These are phyloP conservation scores for Benitochromis conjunctus DNA, from an alignment of 2,113 vertebrate species.

Conservation along the genomic window DNA sequence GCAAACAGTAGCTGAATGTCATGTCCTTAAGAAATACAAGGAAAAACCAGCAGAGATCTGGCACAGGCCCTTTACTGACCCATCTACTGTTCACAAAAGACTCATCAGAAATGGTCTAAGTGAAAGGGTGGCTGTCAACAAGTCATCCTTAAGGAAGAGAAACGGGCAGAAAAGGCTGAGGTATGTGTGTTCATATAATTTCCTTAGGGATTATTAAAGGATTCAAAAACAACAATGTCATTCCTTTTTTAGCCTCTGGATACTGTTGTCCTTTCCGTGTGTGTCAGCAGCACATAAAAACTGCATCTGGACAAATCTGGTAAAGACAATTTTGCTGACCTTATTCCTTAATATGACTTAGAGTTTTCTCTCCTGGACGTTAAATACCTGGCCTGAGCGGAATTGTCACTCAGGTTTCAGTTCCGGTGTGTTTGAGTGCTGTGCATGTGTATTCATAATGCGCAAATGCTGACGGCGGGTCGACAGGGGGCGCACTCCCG, in stretches of 20 bases:
- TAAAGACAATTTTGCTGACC: not conserved
- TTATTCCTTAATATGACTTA: not conserved
- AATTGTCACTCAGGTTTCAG: not conserved
- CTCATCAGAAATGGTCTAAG: not conserved
- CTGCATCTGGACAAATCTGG: not conserved
- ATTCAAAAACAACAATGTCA: not conserved
- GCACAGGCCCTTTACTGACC: not conserved
- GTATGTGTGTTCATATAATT: not conserved
- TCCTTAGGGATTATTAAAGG: not conserved
- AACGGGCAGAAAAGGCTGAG: not conserved
- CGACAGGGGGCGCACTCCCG: not conserved
- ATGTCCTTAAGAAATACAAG: not conserved
- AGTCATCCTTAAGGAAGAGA: not conserved
- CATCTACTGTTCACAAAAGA: not conserved
- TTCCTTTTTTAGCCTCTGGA: not conserved
- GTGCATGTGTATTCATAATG: not conserved
- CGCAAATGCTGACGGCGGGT: not conserved
- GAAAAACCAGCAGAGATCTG: not conserved
- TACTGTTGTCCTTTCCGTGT: not conserved
- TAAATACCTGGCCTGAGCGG: not conserved
- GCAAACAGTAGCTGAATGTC: not conserved
- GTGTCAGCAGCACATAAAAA: not conserved
- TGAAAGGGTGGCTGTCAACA: not conserved
- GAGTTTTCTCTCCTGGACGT: not conserved
- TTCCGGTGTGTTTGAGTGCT: not conserved